phyloP scores from a whole-genome alignment of 1,140 invertebrate species.

The Brachionus calyciflorus region DNA sequence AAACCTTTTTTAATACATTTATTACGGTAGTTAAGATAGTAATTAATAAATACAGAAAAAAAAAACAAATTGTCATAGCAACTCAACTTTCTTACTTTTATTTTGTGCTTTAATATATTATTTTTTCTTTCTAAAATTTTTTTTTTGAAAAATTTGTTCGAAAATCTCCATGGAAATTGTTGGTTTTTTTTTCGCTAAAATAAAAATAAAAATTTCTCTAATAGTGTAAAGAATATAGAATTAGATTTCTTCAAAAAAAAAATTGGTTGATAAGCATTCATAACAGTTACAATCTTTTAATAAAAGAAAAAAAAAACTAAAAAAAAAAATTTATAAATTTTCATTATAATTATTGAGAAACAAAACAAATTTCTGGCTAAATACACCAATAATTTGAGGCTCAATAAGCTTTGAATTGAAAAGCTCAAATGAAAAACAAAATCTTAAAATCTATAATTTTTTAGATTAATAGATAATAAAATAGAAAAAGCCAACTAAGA shows the following conservation, averaged over 20 bases:
- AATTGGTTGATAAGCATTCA: constrained; percentile 45
- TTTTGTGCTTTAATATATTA: no score
- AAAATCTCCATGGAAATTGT: constrained; percentile 34
- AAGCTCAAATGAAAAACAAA: background rate
- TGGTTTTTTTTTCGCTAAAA: background rate
- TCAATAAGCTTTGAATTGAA: background rate
- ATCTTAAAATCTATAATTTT: background rate
- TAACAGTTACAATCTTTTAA: constrained; percentile 45
- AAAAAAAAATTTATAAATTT: background rate
- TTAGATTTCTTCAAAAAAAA: constrained; percentile 17
- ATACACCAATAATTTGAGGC: no score
- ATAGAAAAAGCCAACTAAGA: no score
- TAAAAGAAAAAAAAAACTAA: background rate
- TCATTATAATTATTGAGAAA: constrained; percentile 2
- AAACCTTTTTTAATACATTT: background rate
- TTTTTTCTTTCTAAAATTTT: no score
- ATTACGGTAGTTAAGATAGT: constrained; percentile 31
- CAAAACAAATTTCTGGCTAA: constrained; percentile 19
- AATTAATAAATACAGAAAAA: constrained; percentile 17
- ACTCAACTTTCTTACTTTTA: no score
- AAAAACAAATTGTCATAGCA: no score
- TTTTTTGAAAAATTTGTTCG: background rate
- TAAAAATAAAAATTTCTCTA: background rate
- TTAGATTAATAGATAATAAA: background rate
- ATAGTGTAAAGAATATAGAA: background rate